Evolutionary conservation across 2,888 invertebrate species (phyloP), one percentile per base, ranked within the genome.

Genomic region (Chloroclystis v-ata): DNA sequence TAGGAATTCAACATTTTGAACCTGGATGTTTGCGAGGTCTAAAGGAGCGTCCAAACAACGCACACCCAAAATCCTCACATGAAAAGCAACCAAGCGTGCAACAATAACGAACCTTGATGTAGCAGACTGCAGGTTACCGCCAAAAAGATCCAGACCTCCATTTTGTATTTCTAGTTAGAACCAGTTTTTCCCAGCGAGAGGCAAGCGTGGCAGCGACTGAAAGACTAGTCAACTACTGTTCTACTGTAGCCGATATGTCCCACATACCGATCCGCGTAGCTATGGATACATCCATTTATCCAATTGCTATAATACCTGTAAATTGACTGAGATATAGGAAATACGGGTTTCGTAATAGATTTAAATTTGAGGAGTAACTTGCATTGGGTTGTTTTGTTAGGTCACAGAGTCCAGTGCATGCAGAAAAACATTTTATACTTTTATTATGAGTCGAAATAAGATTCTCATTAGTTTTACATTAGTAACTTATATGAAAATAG

Each of bases 101-200:
- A 49, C 37, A 44, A 61, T 59, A 59, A 80, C 82, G 63, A 74
- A 86, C 86, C 86, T 85, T 83, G 76, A 47, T 85, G 83, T 38
- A 86, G 70, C 59, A 85, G 78, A 78, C 84, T 81, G 78, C 82
- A 81, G 52, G 81, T 57, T 59, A 81, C 79, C 75, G 78, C 84
- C 77, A 85, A 71, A 75, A 82, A 68, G 73, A 69, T 46, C 45
- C 61, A 63, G 20, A 69, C 49, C 55, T 78, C 80, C 83, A 85
- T 84, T 56, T 70, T 78, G 64, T 26, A 35, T 46, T 53, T 46
- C 58, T 50, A 54, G 72, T 61, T 59, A 7, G 8, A 54, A 63
- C 78, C 65, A 67, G 81, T 69, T 71, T 12, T 9, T 42, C 60
- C 76, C 72, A 72, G 65, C 63, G 56, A 51, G 56, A 60, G 65